Base-by-base conservation (phyloP, 2,888 invertebrate genomes). In the Brassicogethes aeneus region DNA sequence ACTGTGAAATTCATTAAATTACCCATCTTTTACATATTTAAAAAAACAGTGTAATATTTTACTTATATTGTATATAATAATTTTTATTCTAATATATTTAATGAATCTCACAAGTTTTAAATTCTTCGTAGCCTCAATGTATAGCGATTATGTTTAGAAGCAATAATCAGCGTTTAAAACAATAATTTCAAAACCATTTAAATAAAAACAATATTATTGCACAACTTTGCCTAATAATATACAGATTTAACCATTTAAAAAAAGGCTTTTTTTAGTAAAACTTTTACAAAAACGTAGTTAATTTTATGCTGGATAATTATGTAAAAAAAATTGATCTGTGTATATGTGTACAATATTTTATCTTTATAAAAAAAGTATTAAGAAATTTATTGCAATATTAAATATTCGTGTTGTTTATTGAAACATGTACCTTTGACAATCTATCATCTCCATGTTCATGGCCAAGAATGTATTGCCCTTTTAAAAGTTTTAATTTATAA, bases 61-160 rank as follows among this genome's bases (percentile, higher is more conserved):
- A n/a, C n/a, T n/a, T n/a, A n/a, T n/a, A n/a, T n/a, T n/a, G n/a
- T n/a, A n/a, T n/a, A n/a, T n/a, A n/a, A n/a, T n/a, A n/a, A n/a
- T n/a, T n/a, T n/a, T n/a, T n/a, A n/a, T n/a, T n/a, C n/a, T n/a
- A n/a, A n/a, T n/a, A n/a, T n/a, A n/a, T n/a, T n/a, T n/a, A n/a
- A n/a, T n/a, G n/a, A n/a, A n/a, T n/a, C n/a, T n/a, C n/a, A n/a
- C n/a, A n/a, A n/a, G n/a, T n/a, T n/a, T 23, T 23, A 10, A 10
- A 23, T 7, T 5, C 23, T 58, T 55, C 44, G 55, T 57, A 58
- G 54, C 50, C 52, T 59, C 54, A 56, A 51, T 59, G 59, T 59
- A 49, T 57, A 57, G 56, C 51, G 52, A 54, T 57, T 59, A 50
- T 54, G 54, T 55, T 54, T 55, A 56, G 54, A 52, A 57, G 57